Conservation (phyloP, 1,140 invertebrate species). For the Trichonephila clavipes region DNA sequence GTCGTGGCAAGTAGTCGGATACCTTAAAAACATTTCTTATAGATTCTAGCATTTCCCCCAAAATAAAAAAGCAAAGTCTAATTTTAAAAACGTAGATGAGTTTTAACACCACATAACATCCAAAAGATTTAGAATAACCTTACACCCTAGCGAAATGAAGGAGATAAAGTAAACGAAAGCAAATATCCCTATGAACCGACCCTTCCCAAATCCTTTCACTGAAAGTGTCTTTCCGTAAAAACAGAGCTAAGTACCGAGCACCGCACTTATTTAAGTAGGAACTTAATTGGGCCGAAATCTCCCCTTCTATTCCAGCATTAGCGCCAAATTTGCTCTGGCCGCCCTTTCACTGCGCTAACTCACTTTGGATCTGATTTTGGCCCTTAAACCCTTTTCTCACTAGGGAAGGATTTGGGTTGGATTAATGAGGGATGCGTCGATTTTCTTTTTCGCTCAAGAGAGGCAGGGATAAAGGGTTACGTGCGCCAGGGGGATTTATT, state of each 20-base stretch:
- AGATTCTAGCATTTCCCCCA: too few relatives aligned
- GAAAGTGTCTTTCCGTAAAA: slow-evolving; percentile 9
- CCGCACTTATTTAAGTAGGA: slow-evolving; percentile 43
- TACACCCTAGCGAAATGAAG: too few relatives aligned
- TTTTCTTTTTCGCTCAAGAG: neutral
- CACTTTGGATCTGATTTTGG: slow-evolving; percentile 60
- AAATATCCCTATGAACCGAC: neutral
- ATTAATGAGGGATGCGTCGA: slow-evolving; percentile 49
- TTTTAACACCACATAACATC: too few relatives aligned
- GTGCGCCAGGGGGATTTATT: slow-evolving; percentile 41
- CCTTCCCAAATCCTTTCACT: neutral
- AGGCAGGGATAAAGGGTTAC: neutral
- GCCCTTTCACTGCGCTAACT: slow-evolving; percentile 1
- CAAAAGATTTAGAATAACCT: too few relatives aligned
- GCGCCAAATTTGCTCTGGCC: slow-evolving; percentile 21
- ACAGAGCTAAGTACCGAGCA: neutral
- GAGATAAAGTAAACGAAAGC: too few relatives aligned
- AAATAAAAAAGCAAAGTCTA: too few relatives aligned
- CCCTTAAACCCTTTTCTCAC: slow-evolving; percentile 58
- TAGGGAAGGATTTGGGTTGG: slow-evolving; percentile 48
- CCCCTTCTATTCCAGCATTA: slow-evolving; percentile 39
- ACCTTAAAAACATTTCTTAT: too few relatives aligned
- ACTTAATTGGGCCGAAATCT: slow-evolving; percentile 71
- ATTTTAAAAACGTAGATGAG: too few relatives aligned
- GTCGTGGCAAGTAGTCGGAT: too few relatives aligned